These are phyloP conservation scores for Stegodyphus dumicola DNA, from an alignment of 1,140 invertebrate genomes.

Conservation along the genomic window DNA sequence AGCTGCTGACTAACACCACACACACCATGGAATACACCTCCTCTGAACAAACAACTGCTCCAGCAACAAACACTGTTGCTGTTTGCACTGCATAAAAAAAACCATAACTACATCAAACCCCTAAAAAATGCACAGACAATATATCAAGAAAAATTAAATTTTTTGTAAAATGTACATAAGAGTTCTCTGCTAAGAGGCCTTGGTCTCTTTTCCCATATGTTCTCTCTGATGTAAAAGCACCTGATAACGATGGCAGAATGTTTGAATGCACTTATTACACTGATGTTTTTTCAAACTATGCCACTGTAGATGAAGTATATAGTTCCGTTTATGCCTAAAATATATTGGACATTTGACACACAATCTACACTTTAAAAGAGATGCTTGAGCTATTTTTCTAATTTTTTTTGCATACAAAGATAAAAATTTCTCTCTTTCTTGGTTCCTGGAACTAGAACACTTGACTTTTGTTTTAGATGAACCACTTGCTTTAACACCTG, in stretches of 20 bases:
- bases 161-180: conserved; percentile 13
- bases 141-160: conserved; percentile 3
- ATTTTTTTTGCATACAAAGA: conserved; percentile 56
- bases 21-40: conserved; percentile 9
- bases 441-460: conserved; percentile 14
- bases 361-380: conserved; percentile 55
- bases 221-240: conserved; percentile 59
- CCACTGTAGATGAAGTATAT: conserved; percentile 52
- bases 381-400: conserved; percentile 49
- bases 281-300: conserved; percentile 33
- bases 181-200: conserved; percentile 40
- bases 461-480: background rate
- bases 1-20: conserved; percentile 42
- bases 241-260: conserved; percentile 59
- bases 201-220: conserved; percentile 21
- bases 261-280: conserved; percentile 58
- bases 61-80: conserved; percentile 15
- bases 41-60: conserved; percentile 1
- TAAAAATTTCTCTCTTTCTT: conserved; percentile 54
- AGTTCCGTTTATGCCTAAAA: conserved; percentile 61
- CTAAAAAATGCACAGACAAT: conserved; percentile 23
- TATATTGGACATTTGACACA: conserved; percentile 56
- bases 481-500: background rate
- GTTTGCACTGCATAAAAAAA: conserved; percentile 32
- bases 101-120: conserved; percentile 21